Conservation (phyloP, 2,797 vertebrate species). For the Danio aesculapii region DNA sequence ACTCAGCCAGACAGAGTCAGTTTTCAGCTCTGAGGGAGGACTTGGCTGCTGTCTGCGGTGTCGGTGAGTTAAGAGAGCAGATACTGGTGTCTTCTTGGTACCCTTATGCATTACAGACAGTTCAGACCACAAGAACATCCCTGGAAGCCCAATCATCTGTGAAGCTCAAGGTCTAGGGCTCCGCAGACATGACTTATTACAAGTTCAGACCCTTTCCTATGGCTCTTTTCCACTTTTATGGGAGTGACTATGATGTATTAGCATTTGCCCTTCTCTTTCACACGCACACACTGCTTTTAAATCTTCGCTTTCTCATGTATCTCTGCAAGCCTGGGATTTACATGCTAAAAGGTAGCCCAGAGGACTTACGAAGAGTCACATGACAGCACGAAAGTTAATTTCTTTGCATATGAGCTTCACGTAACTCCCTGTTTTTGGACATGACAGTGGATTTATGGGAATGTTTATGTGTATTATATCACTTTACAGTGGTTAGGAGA, state of each 20-base stretch:
- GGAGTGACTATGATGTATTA: constrained; percentile 7
- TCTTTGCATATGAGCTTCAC: background rate
- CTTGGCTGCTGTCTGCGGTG: constrained; percentile 43
- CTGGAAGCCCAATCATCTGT: constrained; percentile 53
- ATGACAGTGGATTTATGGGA: constrained; percentile 58
- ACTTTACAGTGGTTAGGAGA: constrained; percentile 56
- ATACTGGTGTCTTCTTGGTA: constrained; percentile 52
- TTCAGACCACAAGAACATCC: constrained; percentile 45
- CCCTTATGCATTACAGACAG: constrained; percentile 53
- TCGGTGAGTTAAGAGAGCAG: constrained; percentile 59
- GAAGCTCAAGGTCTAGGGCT: constrained; percentile 43
- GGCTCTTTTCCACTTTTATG: constrained; percentile 6
- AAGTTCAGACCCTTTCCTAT: constrained; percentile 13
- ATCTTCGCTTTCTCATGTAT: constrained; percentile 26
- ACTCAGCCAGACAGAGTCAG: constrained; percentile 58
- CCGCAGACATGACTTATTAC: constrained; percentile 47
- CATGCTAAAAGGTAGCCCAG: constrained; percentile 46
- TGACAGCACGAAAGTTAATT: constrained; percentile 31
- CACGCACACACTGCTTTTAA: constrained; percentile 20
- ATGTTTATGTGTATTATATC: constrained; percentile 60
- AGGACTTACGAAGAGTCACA: constrained; percentile 45
- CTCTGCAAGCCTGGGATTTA: constrained; percentile 57
- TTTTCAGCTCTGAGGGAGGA: constrained; percentile 52
- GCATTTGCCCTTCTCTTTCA: constrained; percentile 8
- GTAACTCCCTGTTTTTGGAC: constrained; percentile 51